Percentiles rank a stretch among this genome's conserved stretches.
Conservation (phyloP, 1,140 invertebrate species). For the Metopolophium dirhodum region DNA sequence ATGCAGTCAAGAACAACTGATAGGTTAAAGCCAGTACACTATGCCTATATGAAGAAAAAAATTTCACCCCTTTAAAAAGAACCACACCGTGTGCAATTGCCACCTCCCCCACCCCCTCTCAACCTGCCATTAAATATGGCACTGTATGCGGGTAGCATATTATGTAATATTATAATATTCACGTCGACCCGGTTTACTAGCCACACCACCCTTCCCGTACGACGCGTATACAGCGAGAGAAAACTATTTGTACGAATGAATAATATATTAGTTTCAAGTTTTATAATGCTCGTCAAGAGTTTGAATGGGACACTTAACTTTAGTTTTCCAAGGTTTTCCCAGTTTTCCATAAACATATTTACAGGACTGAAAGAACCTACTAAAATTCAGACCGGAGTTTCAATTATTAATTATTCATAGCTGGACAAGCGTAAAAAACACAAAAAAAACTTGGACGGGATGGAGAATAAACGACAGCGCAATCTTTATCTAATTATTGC, state of each 20-base stretch:
- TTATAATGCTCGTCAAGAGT: slow-evolving; percentile 9
- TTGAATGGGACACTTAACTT: neutral
- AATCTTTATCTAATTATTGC: neutral
- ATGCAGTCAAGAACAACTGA: neutral
- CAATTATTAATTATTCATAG: neutral
- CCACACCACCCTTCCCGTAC: neutral
- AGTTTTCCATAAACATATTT: neutral
- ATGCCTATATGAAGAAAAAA: neutral
- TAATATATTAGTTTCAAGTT: neutral
- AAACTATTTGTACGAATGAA: slow-evolving; percentile 18
- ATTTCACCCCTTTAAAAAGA: neutral
- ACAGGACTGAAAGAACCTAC: neutral
- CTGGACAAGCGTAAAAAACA: neutral
- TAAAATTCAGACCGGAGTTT: neutral
- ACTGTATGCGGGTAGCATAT: neutral
- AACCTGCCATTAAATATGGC: neutral
- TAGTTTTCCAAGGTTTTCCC: neutral
- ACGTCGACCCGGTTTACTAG: neutral
- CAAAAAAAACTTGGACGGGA: neutral
- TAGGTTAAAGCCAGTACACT: no score
- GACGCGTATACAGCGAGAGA: neutral
- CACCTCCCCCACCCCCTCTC: no score
- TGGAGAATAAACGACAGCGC: neutral
- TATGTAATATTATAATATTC: neutral
- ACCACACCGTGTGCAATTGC: neutral